Percentiles rank a stretch among this genome's conserved stretches.
phyloP scores from a whole-genome alignment of 2,797 vertebrate genomes.

The Mormyrops boulengeri region DNA sequence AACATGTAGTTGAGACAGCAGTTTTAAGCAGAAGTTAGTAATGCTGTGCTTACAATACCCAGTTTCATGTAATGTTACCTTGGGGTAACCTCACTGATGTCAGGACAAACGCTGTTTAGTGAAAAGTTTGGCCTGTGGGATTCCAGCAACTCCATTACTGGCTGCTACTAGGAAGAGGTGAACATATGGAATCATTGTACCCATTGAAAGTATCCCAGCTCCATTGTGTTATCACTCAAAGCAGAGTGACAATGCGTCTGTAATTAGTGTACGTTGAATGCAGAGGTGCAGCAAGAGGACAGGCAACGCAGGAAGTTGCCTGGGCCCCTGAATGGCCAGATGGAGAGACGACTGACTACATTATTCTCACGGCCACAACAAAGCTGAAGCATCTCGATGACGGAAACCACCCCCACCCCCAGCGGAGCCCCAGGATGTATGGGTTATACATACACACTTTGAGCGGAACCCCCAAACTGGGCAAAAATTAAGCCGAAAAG shows the following conservation, averaged over 20 bases:
- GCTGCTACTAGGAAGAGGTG: conserved; percentile 48
- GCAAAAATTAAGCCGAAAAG: not conserved
- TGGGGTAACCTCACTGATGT: conserved; percentile 82
- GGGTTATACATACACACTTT: not conserved
- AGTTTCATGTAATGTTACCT: conserved; percentile 73
- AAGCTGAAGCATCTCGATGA: not conserved
- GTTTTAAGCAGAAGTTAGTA: not conserved
- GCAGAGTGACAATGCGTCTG: not conserved
- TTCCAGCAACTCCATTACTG: conserved; percentile 79
- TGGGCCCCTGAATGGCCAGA: not conserved
- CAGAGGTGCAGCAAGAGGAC: not conserved
- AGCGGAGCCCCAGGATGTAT: too few relatives aligned
- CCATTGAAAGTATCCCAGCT: not conserved
- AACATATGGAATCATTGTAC: conserved; percentile 27
- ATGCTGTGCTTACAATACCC: conserved; percentile 70
- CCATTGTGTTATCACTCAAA: not conserved
- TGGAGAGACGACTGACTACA: not conserved
- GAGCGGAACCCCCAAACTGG: not conserved
- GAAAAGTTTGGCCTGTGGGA: conserved; percentile 80
- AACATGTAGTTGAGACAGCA: not conserved
- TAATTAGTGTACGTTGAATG: not conserved
- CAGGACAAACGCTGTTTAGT: conserved; percentile 82
- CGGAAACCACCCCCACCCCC: not conserved
- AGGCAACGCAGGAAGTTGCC: not conserved
- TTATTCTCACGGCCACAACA: not conserved